phyloP scores from a whole-genome alignment of 2,888 invertebrate genomes.

The Noctuana brunneofusca region DNA sequence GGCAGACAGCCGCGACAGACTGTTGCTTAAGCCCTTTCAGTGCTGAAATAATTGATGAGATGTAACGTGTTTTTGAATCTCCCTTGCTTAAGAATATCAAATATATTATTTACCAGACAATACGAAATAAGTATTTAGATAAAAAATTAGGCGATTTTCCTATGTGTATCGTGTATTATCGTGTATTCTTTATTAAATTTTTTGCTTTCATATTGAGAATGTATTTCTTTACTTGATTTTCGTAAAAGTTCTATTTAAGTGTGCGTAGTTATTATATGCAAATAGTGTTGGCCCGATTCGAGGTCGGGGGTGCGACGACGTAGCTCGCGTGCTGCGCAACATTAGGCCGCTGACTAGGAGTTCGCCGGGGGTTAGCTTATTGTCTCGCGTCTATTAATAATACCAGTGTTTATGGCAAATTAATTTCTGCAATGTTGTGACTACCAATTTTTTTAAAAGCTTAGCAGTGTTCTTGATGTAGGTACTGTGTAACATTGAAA shows the following conservation, averaged over 20 bases:
- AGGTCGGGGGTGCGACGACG: slow-evolving; percentile 62
- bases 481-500: slow-evolving; percentile 8
- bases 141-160: background rate
- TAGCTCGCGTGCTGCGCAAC: slow-evolving; percentile 69
- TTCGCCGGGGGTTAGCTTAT: slow-evolving; percentile 71
- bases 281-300: slow-evolving; percentile 59
- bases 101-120: background rate
- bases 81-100: slow-evolving; percentile 2
- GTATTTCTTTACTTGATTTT: slow-evolving; percentile 2
- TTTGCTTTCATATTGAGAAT: background rate
- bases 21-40: slow-evolving; percentile 61
- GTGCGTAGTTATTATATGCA: slow-evolving; percentile 57
- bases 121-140: background rate
- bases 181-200: background rate
- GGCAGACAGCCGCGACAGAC: slow-evolving; percentile 59
- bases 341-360: slow-evolving; percentile 69
- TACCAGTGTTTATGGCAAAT: slow-evolving; percentile 59
- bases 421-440: slow-evolving; percentile 61
- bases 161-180: background rate
- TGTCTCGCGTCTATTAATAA: slow-evolving; percentile 75
- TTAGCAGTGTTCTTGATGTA: background rate
- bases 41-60: slow-evolving; percentile 66
- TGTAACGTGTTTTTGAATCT: slow-evolving; percentile 18
- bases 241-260: slow-evolving; percentile 35
- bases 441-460: slow-evolving; percentile 42